phyloP scores from a whole-genome alignment of 2,113 vertebrate species.

The Perccottus glenii region DNA sequence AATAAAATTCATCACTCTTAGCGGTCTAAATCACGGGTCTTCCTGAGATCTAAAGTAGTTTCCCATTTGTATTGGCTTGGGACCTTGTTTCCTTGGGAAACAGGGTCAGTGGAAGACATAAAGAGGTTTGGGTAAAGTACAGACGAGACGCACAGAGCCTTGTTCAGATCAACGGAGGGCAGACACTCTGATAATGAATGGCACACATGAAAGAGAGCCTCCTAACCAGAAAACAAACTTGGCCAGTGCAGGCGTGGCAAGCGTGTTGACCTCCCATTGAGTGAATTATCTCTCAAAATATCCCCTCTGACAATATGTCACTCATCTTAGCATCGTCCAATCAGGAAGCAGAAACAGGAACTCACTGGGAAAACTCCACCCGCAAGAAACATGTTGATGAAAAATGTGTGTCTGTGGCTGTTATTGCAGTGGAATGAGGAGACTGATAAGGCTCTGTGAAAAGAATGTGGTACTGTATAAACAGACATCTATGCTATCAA shows the following conservation, averaged over 20 bases:
- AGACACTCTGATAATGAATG: slow-evolving; percentile 68
- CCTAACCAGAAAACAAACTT: slow-evolving; percentile 67
- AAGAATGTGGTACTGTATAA: slow-evolving; percentile 18
- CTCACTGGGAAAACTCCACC: slow-evolving; percentile 30
- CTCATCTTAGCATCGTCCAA: slow-evolving; percentile 54
- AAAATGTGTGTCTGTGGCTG: slow-evolving; percentile 28
- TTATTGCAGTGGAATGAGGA: slow-evolving; percentile 12
- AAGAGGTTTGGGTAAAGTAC: no score
- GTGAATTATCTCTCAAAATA: no score
- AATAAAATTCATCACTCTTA: no score
- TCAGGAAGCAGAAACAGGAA: slow-evolving; percentile 12
- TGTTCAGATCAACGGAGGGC: slow-evolving; percentile 59
- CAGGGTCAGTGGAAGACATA: slow-evolving; percentile 40
- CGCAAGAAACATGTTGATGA: slow-evolving; percentile 22
- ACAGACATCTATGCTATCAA: slow-evolving; percentile 27
- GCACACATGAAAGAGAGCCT: slow-evolving; percentile 68
- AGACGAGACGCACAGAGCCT: slow-evolving; percentile 54
- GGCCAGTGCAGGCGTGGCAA: slow-evolving; percentile 5
- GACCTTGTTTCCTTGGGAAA: slow-evolving; percentile 18
- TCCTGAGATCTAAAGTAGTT: no score
- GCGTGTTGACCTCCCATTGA: no score
- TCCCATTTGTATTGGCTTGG: no score
- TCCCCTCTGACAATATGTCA: slow-evolving; percentile 22
- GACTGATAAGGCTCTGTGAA: slow-evolving; percentile 3
- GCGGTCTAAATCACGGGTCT: no score